A percentile compares a stretch with the other conserved stretches of the same genome.
phyloP scores from a whole-genome alignment of 2,797 vertebrate genomes.

The Sarcoramphus papa region DNA sequence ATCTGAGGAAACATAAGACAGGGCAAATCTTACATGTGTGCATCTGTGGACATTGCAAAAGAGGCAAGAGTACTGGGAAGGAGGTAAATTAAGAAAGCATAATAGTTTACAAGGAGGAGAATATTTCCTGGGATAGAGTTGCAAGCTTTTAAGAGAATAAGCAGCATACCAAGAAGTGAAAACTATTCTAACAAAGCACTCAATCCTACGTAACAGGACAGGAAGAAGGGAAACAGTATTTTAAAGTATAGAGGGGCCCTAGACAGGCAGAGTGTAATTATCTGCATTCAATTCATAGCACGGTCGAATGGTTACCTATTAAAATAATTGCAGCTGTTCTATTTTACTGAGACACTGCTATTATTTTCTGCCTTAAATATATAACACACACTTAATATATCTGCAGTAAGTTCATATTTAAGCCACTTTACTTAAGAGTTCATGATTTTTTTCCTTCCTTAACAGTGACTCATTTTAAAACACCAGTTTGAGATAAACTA shows the following conservation, averaged over 20 bases:
- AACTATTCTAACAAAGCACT: background rate
- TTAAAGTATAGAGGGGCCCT: background rate
- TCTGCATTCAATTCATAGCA: background rate
- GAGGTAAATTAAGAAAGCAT: background rate
- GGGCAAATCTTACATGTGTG: background rate
- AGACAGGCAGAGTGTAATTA: background rate
- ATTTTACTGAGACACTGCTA: background rate
- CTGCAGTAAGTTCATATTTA: background rate
- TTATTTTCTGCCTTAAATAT: constrained; percentile 30
- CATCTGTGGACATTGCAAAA: background rate
- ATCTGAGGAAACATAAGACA: background rate
- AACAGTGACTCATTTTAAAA: constrained; percentile 7
- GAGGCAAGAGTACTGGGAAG: background rate
- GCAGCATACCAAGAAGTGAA: background rate
- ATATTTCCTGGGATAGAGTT: background rate
- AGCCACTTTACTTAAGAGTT: background rate
- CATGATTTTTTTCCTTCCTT: background rate
- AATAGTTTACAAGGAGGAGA: background rate
- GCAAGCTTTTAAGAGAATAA: background rate
- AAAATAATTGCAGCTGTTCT: constrained; percentile 37
- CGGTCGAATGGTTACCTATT: background rate
- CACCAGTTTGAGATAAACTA: background rate
- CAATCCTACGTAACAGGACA: background rate
- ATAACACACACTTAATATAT: background rate
- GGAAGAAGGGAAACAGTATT: background rate